These are phyloP conservation scores for Mormyrus iriodes DNA, from an alignment of 2,113 vertebrate species.

Conservation along the genomic window DNA sequence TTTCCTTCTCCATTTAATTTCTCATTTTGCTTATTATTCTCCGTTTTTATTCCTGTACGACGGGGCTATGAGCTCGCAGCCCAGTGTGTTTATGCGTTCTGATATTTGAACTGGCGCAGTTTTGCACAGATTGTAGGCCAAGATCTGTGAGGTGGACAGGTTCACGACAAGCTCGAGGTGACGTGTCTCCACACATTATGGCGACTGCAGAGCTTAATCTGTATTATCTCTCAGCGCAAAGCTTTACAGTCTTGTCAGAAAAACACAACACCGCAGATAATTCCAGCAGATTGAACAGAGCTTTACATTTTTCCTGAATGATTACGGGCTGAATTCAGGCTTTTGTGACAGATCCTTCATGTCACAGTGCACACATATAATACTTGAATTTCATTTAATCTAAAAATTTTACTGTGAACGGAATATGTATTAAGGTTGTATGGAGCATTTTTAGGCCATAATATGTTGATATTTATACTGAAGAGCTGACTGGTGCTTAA, in stretches of 20 bases:
- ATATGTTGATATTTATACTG: neutral
- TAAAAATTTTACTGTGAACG: neutral
- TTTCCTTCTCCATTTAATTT: neutral
- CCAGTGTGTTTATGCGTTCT: neutral
- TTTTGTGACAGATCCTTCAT: neutral
- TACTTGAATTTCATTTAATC: conserved; percentile 20
- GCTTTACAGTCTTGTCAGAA: neutral
- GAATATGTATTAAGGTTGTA: neutral
- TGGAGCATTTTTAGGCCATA: neutral
- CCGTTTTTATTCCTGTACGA: neutral
- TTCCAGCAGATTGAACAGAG: neutral
- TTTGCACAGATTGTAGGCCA: neutral
- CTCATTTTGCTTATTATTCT: neutral
- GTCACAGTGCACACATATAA: neutral
- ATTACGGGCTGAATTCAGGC: neutral
- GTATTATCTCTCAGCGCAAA: neutral
- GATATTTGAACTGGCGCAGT: neutral
- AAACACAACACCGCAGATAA: neutral
- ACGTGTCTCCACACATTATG: neutral
- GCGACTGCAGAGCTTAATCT: neutral
- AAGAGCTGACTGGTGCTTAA: neutral
- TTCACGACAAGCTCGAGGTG: neutral
- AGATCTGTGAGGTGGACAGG: neutral
- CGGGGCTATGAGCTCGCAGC: neutral
- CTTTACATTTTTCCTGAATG: conserved; percentile 9